phyloP scores from a whole-genome alignment of 2,113 vertebrate genomes.

The Marcusenius ussheri region DNA sequence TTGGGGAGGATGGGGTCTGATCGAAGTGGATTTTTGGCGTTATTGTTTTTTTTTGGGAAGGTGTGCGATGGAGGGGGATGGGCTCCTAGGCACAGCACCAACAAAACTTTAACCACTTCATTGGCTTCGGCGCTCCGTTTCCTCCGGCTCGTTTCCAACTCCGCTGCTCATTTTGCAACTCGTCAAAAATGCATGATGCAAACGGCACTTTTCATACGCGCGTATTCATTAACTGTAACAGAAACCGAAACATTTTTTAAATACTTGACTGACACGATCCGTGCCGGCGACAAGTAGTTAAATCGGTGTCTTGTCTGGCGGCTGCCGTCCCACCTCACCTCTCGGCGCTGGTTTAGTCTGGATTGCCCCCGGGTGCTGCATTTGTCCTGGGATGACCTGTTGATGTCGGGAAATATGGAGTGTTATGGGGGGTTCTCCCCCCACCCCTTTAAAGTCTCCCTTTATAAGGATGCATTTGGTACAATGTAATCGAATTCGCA shows the following conservation, averaged over 20 bases:
- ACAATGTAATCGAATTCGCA: neutral
- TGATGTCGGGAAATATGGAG: slow-evolving; percentile 67
- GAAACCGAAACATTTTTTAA: neutral
- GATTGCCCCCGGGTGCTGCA: slow-evolving; percentile 61
- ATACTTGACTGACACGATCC: neutral
- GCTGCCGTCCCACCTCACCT: slow-evolving; percentile 30
- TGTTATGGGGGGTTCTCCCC: slow-evolving; percentile 24
- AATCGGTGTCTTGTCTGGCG: slow-evolving; percentile 41
- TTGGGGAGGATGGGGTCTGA: slow-evolving; percentile 20
- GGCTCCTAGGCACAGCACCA: slow-evolving; percentile 39
- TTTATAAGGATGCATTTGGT: slow-evolving; percentile 5
- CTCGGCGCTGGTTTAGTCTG: slow-evolving; percentile 46
- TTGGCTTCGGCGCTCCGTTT: slow-evolving; percentile 35
- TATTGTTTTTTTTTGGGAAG: slow-evolving; percentile 43
- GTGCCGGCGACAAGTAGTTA: slow-evolving; percentile 27
- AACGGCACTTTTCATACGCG: neutral
- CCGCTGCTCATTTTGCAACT: slow-evolving; percentile 8
- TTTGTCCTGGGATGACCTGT: slow-evolving; percentile 75
- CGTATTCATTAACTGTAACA: too few relatives aligned
- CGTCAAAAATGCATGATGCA: neutral
- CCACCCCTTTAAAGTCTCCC: slow-evolving; percentile 29
- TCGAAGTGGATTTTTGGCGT: slow-evolving; percentile 26
- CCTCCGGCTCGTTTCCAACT: slow-evolving; percentile 31
- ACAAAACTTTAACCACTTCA: slow-evolving; percentile 66
- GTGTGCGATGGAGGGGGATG: slow-evolving; percentile 62